Evolutionary conservation across 1,140 invertebrate species (phyloP), one percentile per base, ranked within the genome.

Genomic region (Pinna nobilis): DNA sequence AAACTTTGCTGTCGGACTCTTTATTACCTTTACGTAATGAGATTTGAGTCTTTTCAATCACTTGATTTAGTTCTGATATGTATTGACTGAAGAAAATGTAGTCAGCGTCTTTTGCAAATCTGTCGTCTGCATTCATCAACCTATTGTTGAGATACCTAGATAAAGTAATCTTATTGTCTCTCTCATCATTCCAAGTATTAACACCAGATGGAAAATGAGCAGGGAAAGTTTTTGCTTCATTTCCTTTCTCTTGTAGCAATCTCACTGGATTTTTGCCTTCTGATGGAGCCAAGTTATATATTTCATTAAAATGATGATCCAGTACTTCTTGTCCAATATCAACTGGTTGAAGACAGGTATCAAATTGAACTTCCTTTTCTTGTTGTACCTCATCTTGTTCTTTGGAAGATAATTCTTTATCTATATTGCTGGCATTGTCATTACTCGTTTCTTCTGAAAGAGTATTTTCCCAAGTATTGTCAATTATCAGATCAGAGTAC

Each of bases 261-360:
- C 41, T 59, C 3, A 69, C 18, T 30, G 67, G 67, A 44, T 59
- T 69, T 20, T 60, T 69, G 3, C 41, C 41, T 49, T 69, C 67
- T 23, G 53, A 53, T 35, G 53, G 67, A 49, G 55, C 66, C 9
- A 78, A n/a, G 55, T 50, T 73, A 35, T 61, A 78, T 18, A 74
- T 35, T 47, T 61, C 33, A 37, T 74, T 57, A 57, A 70, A 70
- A 15, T 66, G 35, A 23, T 53, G 25, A 57, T 72, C 63, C 18
- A 77, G 23, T 33, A 67, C n/a, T 60, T 77, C 75, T 59, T 77
- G 75, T 35, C 61, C 70, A 33, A 77, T 69, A 65, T 77, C 66
- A 28, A 60, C 65, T 49, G 75, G 75, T 69, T 77, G 70, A 2
- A 77, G 28, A 53, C 71, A 74, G 25, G 76, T 65, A 53, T 78